Conservation (phyloP, 2,888 invertebrate genomes). For the Molanna angustata region DNA sequence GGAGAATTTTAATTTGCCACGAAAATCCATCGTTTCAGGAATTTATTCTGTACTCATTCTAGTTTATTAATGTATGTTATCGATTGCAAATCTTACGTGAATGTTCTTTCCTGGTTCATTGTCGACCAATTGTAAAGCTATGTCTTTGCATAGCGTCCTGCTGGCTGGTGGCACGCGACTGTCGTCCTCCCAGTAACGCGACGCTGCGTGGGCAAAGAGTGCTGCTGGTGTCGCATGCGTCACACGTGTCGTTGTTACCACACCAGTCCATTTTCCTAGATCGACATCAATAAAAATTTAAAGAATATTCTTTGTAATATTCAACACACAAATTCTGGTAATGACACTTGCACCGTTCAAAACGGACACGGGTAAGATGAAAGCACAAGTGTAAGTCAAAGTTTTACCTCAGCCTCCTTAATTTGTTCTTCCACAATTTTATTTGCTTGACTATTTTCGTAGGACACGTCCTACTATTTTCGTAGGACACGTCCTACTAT, state of each 20-base stretch:
- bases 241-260: slow-evolving; percentile 76
- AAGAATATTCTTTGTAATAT: slow-evolving; percentile 47
- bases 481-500: no score
- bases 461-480: no score
- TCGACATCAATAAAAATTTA: neutral
- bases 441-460: no score
- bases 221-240: slow-evolving; percentile 81
- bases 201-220: slow-evolving; percentile 71
- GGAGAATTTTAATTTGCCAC: no score
- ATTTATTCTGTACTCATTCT: neutral
- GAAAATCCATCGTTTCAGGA: no score
- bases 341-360: slow-evolving; percentile 85
- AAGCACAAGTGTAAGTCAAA: slow-evolving; percentile 69
- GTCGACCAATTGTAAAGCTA: slow-evolving; percentile 73
- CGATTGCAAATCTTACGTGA: slow-evolving; percentile 53
- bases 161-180: slow-evolving; percentile 70
- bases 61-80: neutral
- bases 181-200: slow-evolving; percentile 78
- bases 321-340: slow-evolving; percentile 83
- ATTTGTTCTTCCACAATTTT: no score
- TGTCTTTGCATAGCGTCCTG: slow-evolving; percentile 72
- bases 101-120: slow-evolving; percentile 73
- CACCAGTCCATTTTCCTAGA: slow-evolving; percentile 73
- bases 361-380: slow-evolving; percentile 81
- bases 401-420: slow-evolving; percentile 87